Evolutionary conservation across 2,888 invertebrate genomes (phyloP), one percentile per base, ranked within the genome.

Genomic region (Nephrotoma flavescens): DNA sequence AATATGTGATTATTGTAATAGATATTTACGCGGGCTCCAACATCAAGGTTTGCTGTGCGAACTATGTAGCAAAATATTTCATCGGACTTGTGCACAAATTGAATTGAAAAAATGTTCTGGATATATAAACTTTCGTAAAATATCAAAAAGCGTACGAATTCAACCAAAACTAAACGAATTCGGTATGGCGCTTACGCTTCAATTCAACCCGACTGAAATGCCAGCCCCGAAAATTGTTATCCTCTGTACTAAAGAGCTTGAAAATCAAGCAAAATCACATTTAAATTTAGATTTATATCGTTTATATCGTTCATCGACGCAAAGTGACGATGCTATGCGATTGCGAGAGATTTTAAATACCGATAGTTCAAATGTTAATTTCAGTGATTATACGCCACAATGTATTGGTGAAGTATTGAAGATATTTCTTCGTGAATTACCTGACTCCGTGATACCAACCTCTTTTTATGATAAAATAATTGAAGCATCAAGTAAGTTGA

Each of bases 391-490:
- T 89, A 92, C 92, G 83, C 92, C 93, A 12, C 92, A 93, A 87
- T 92, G 93, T 88, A 92, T 95, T 88, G 93, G 94, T 41, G 47
- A 86, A 86, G 92, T 94, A 86, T 91, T 96, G 87, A 95, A 96
- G 89, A 95, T 95, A 90, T 96, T 94, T 90, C 91, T 96, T 83
- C 91, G 95, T 85, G 96, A 96, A 90, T 91, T 96, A 88, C 95
- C 95, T 0, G 95, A 96, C 90, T 95, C 96, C 4, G 92, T 96
- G 86, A 95, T 96, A 88, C 96, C 96, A 41, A 94, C 95, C 47
- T 94, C 94, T 89, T 94, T 94, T 93, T 96, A 96, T 90, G 94
- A 95, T 89, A 92, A 92, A 88, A 95, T 96, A 90, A 92, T 96
- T 87, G 94, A 93, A 88, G 93, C 93, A 19, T 92, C 92, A 88